Evolutionary conservation across 2,113 vertebrate species (phyloP).

Genomic region (Phrynocephalus versicolor): DNA sequence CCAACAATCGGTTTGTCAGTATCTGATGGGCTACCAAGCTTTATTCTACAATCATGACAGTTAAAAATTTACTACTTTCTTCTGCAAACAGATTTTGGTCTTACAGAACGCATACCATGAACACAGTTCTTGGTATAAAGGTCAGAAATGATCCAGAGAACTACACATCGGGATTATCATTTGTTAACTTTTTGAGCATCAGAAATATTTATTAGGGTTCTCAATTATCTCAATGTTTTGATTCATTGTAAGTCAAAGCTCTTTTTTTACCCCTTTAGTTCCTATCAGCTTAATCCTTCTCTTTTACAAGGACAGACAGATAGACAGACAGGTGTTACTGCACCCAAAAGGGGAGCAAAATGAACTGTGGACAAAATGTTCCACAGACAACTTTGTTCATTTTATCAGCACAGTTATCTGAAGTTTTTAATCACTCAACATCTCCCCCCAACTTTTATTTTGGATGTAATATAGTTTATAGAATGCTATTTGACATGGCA

Average conservation of each 20-base stretch:
- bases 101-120: neutral
- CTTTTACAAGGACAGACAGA: neutral
- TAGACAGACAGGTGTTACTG: neutral
- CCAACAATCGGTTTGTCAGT: neutral
- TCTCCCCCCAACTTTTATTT: conserved; percentile 57
- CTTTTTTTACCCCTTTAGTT: neutral
- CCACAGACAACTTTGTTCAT: conserved; percentile 59
- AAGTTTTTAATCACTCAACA: conserved; percentile 18
- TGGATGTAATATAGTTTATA: conserved; percentile 66
- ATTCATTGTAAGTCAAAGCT: neutral
- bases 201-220: fast-evolving
- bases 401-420: conserved; percentile 27
- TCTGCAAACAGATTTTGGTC: neutral
- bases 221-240: neutral
- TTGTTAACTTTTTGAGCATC: conserved; percentile 9
- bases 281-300: neutral
- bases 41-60: neutral
- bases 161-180: conserved; percentile 8
- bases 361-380: conserved; percentile 28
- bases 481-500: conserved; percentile 74
- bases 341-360: neutral
- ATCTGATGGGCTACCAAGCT: neutral
- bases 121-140: neutral
- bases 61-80: neutral
- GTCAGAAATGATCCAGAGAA: neutral